phyloP scores from a whole-genome alignment of 2,113 vertebrate species.

The Microcebus griseorufus region DNA sequence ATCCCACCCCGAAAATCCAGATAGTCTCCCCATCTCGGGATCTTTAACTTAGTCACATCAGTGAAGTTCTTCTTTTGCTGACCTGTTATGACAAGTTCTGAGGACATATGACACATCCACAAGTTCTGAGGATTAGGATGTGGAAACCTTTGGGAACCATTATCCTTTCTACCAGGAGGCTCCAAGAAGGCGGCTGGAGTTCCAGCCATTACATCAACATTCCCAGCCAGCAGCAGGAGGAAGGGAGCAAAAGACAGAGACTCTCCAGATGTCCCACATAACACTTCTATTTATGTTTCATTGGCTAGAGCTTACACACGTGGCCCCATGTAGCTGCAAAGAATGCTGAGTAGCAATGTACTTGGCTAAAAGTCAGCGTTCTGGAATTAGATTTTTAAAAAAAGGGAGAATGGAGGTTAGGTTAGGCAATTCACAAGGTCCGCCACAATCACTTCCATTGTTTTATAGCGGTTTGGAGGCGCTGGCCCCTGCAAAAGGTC shows the following conservation, averaged over 20 bases:
- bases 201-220: background rate
- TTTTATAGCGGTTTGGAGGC: background rate
- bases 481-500: background rate
- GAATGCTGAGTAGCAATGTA: background rate
- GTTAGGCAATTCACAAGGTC: background rate
- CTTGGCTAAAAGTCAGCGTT: background rate
- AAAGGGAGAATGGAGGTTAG: background rate
- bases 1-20: background rate
- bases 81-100: background rate
- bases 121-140: background rate
- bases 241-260: background rate
- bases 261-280: background rate
- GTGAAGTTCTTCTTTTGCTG: background rate
- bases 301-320: background rate
- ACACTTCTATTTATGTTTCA: background rate
- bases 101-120: background rate
- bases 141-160: background rate
- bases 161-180: background rate
- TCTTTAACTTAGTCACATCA: background rate
- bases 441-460: background rate
- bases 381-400: background rate
- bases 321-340: background rate
- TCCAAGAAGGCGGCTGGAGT: background rate
- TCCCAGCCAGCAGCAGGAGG: background rate
- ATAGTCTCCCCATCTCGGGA: background rate